phyloP scores from a whole-genome alignment of 2,797 vertebrate genomes.

The Acrossocheilus fasciatus region DNA sequence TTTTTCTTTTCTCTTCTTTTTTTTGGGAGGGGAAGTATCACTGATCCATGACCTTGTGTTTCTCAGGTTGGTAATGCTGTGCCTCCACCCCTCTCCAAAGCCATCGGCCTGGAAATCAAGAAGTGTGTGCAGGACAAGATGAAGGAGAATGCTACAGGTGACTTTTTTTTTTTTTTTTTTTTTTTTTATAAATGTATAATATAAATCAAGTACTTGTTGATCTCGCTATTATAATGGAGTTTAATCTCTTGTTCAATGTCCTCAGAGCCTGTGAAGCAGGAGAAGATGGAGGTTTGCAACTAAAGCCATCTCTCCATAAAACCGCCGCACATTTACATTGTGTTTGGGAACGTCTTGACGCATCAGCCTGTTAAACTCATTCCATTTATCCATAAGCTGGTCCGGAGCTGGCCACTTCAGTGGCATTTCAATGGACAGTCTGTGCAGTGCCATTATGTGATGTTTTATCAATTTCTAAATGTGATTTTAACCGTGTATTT shows the following conservation, averaged over 20 bases:
- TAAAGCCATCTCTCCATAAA: constrained; percentile 65
- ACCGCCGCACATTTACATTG: constrained; percentile 44
- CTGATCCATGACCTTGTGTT: neutral
- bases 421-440: constrained; percentile 68
- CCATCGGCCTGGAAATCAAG: constrained; percentile 92
- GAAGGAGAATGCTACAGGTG: constrained; percentile 83
- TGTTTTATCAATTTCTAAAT: constrained; percentile 78
- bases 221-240: fast-evolving
- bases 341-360: constrained; percentile 27
- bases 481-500: constrained; percentile 86
- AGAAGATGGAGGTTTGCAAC: constrained; percentile 81
- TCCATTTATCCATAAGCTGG: constrained; percentile 70
- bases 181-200: too few species aligned
- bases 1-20: too few species aligned
- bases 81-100: constrained; percentile 92
- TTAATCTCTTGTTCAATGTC: neutral
- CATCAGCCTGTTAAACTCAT: constrained; percentile 64
- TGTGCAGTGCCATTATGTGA: constrained; percentile 79
- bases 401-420: constrained; percentile 68
- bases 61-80: constrained; percentile 94
- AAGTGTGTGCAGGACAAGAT: constrained; percentile 80
- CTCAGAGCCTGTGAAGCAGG: constrained; percentile 79
- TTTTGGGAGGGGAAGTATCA: too few species aligned
- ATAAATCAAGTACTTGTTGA: neutral
- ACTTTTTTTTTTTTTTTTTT: neutral